A percentile compares a stretch with the other conserved stretches of the same genome.
These are phyloP conservation scores for Lagopus muta DNA, from an alignment of 2,113 vertebrate genomes.

Conservation along the genomic window DNA sequence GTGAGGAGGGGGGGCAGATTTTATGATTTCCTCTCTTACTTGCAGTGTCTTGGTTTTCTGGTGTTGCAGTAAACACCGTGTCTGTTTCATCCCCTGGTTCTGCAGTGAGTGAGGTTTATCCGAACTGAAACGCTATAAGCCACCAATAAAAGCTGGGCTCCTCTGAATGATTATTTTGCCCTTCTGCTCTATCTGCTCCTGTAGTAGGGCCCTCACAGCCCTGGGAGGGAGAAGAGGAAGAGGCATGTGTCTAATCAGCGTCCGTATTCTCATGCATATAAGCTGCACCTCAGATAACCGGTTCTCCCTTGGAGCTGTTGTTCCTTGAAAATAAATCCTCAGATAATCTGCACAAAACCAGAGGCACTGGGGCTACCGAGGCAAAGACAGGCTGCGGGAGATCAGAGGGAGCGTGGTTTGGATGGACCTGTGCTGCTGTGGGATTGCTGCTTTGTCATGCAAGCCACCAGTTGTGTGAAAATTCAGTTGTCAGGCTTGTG, in stretches of 20 bases:
- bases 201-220: background rate
- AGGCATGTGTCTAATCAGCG: background rate
- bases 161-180: background rate
- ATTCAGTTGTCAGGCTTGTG: background rate
- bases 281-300: background rate
- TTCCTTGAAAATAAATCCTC: slow-evolving; percentile 17
- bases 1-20: background rate
- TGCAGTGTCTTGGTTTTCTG: background rate
- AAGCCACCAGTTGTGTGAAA: background rate
- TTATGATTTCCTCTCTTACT: background rate
- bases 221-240: background rate
- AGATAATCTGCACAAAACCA: background rate
- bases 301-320: background rate
- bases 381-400: background rate
- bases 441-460: background rate
- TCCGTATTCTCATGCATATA: background rate
- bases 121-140: background rate
- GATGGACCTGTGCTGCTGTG: background rate
- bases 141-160: background rate
- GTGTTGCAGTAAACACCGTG: background rate
- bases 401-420: background rate
- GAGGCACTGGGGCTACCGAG: background rate
- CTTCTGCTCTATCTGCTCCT: background rate
- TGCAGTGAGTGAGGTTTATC: background rate
- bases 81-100: background rate